Evolutionary conservation across 2,113 vertebrate species (phyloP).

Genomic region (Tringa solitaria): DNA sequence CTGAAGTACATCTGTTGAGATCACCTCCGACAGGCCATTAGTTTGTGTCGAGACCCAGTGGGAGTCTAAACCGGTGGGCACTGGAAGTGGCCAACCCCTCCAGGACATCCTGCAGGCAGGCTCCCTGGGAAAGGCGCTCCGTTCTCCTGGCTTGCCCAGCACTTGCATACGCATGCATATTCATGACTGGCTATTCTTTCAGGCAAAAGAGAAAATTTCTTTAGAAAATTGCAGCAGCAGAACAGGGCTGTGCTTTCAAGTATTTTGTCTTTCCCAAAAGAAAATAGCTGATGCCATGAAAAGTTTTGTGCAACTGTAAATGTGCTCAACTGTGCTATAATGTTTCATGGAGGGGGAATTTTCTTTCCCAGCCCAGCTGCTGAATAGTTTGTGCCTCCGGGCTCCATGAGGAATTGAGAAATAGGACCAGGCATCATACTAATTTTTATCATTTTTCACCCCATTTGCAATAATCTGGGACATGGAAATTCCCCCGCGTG

Average conservation of each 20-base stretch:
- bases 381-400: conserved; percentile 42
- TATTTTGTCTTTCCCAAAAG: conserved; percentile 46
- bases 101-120: not conserved
- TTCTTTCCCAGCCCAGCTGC: conserved; percentile 49
- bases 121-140: not conserved
- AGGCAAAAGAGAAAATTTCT: conserved; percentile 36
- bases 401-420: conserved; percentile 33
- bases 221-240: conserved; percentile 37
- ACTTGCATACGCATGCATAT: conserved; percentile 1
- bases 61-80: not conserved
- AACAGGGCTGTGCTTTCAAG: conserved; percentile 33
- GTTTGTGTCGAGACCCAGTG: not conserved
- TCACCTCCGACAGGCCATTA: not conserved
- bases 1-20: not conserved
- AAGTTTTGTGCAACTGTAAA: conserved; percentile 36
- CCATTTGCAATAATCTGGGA: conserved; percentile 25
- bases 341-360: conserved; percentile 43
- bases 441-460: conserved; percentile 32
- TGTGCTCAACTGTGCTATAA: conserved; percentile 28
- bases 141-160: not conserved
- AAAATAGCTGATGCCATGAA: conserved; percentile 62
- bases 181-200: conserved; percentile 37
- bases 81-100: not conserved
- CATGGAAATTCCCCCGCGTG: not conserved
- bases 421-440: conserved; percentile 16